Conservation (phyloP, 2,797 vertebrate species). For the Lagodon rhomboides region DNA sequence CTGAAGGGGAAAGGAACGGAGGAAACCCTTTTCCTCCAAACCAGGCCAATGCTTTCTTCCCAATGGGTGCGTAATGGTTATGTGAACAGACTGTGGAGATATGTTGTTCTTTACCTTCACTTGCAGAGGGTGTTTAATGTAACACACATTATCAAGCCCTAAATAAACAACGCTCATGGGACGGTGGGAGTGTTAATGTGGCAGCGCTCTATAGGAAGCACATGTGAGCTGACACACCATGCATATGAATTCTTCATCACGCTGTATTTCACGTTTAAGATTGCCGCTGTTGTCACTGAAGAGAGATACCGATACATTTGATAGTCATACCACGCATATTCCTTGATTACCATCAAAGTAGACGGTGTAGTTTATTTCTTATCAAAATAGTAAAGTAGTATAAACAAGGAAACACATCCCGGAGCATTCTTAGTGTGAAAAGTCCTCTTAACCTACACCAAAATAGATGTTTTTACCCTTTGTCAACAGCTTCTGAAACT, state of each 20-base stretch:
- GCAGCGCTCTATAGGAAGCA: constrained; percentile 19
- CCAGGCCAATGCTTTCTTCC: constrained; percentile 53
- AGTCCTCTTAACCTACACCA: neutral
- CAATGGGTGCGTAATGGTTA: constrained; percentile 46
- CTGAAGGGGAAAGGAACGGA: constrained; percentile 58
- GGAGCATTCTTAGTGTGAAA: neutral
- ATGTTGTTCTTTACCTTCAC: constrained; percentile 35
- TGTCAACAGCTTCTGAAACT: neutral
- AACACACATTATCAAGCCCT: constrained; percentile 71
- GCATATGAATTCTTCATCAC: constrained; percentile 12
- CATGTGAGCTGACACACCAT: constrained; percentile 3
- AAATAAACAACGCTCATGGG: constrained; percentile 42
- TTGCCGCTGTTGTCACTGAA: neutral
- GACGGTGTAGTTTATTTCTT: neutral
- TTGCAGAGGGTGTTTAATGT: constrained; percentile 63
- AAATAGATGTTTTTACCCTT: neutral
- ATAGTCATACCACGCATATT: neutral
- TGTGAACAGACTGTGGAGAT: constrained; percentile 45
- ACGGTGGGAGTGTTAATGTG: constrained; percentile 35
- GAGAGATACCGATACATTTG: neutral
- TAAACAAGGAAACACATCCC: neutral
- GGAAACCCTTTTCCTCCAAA: constrained; percentile 59
- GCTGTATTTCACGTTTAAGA: constrained; percentile 8
- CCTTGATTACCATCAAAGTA: neutral
- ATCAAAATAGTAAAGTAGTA: neutral